These are phyloP conservation scores for Bradypodion pumilum DNA, from an alignment of 2,797 vertebrate species.

Conservation along the genomic window DNA sequence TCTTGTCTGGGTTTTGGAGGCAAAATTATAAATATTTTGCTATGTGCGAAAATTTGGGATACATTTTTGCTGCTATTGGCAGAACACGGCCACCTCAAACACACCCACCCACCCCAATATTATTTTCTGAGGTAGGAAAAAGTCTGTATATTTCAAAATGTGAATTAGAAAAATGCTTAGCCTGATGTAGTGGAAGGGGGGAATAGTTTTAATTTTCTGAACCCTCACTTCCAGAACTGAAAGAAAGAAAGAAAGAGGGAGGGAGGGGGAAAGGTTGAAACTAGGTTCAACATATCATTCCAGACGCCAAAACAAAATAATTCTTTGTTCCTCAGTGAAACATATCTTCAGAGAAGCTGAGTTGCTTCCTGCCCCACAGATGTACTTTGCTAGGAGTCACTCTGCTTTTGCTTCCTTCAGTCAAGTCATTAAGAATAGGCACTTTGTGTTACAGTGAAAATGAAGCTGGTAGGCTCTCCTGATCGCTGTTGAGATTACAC, in stretches of 20 bases:
- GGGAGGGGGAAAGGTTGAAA: not conserved
- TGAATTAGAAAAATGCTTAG: constrained; percentile 42
- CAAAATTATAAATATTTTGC: constrained; percentile 46
- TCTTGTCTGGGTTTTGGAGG: constrained; percentile 30
- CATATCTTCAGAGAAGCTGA: constrained; percentile 74
- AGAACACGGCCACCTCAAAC: not conserved
- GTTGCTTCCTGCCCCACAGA: constrained; percentile 76
- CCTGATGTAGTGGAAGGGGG: constrained; percentile 24
- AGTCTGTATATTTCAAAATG: constrained; percentile 30
- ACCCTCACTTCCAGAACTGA: too few species aligned
- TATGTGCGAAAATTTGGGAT: constrained; percentile 24
- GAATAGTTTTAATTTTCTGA: constrained; percentile 44
- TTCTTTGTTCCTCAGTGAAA: constrained; percentile 77
- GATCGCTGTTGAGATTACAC: constrained; percentile 52
- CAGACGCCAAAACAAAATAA: constrained; percentile 70
- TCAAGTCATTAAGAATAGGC: constrained; percentile 72
- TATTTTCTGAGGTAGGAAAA: constrained; percentile 40
- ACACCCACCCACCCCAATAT: not conserved
- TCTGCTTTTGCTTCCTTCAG: constrained; percentile 62
- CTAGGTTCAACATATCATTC: constrained; percentile 74
- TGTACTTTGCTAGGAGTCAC: constrained; percentile 56
- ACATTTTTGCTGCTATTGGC: constrained; percentile 23
- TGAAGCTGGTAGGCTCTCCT: constrained; percentile 60
- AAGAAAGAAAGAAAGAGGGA: not conserved
- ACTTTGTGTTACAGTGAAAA: constrained; percentile 77